A percentile compares a stretch with the other conserved stretches of the same genome.
Evolutionary conservation across 1,140 invertebrate genomes (phyloP).

Genomic region (Muscidifurax raptorellus): DNA sequence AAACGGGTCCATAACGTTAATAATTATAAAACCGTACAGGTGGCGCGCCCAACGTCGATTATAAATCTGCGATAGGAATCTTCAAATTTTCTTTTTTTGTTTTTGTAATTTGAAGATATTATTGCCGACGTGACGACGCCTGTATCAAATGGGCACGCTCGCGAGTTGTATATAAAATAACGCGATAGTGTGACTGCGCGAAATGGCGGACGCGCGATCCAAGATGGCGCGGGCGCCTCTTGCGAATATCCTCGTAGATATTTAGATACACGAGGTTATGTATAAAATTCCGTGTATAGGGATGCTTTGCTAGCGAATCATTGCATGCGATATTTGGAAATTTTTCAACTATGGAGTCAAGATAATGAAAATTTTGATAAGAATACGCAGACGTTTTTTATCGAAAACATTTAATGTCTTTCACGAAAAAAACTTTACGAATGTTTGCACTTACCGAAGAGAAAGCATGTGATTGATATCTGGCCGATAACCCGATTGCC

Average conservation of each 20-base stretch:
- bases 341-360: neutral
- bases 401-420: neutral
- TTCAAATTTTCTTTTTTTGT: neutral
- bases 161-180: neutral
- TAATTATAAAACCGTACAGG: constrained; percentile 23
- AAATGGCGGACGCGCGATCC: neutral
- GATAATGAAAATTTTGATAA: neutral
- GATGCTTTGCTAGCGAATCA: neutral
- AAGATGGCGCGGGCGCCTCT: neutral
- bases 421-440: neutral
- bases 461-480: neutral
- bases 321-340: neutral
- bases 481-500: neutral
- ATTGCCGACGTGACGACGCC: no score
- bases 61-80: neutral
- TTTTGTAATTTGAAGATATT: neutral
- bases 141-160: neutral
- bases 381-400: neutral
- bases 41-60: neutral
- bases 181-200: neutral
- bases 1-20: constrained; percentile 65
- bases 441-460: neutral
- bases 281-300: neutral
- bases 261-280: neutral
- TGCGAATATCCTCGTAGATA: neutral